Evolutionary conservation across 2,888 invertebrate genomes (phyloP), one percentile per base, ranked within the genome.

Genomic region (Nyleta sp.): DNA sequence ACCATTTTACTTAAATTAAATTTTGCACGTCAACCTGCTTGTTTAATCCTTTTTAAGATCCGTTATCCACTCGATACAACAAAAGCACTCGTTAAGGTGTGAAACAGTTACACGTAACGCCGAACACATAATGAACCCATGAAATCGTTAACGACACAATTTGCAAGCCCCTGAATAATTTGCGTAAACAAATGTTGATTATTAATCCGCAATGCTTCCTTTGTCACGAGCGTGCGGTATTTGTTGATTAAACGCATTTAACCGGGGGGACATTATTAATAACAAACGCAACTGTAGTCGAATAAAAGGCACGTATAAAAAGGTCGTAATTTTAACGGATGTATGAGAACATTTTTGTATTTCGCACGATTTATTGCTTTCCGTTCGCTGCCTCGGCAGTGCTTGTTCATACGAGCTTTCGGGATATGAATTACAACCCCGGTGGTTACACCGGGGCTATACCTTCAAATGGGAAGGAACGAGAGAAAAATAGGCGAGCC

Each of bases 361-460:
- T 78, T 78, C 57, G 68, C 68, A 40, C 65, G 48, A 78, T 78
- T 78, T 74, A 78, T 78, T 53, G 78, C 68, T 78, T 78, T 71
- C 74, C 78, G 78, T 78, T 78, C 78, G 74, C 59, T 71, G 71
- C 71, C 71, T 60, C 76, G 71, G 64, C 68, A 62, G 67, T 38
- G 71, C 71, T 67, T 67, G 73, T 68, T 78, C 73, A 46, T 75
- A 74, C 78, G 74, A 71, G 71, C 67, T 75, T 79, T 79, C 67
- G 74, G 71, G 71, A 71, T 74, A 79, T 79, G 78, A 79, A 79
- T 79, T 79, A 79, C 74, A 71, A 65, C 70, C 68, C 78, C 59
- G 46, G 74, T 50, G 74, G 78, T 78, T 73, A 53, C 57, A n/a
- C 28, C 28, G 52, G 60, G 15, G 22, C 67, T 60, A 18, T 68